Conservation (phyloP, 35 echinoderm and acorn worm species). For the Eucidaris tribuloides region DNA sequence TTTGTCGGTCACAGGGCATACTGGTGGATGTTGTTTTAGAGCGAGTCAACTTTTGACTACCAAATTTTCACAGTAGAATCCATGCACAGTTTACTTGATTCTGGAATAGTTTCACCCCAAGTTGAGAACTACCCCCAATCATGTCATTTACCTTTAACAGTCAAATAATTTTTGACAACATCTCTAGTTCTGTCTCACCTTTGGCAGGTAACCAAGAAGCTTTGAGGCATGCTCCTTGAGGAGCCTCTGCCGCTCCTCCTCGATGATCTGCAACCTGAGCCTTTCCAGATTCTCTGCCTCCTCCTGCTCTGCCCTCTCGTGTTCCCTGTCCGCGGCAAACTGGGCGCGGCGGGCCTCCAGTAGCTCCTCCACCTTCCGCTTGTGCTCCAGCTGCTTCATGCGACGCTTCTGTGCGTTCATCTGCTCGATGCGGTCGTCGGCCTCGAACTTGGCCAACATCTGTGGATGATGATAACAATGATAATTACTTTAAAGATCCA, state of each 20-base stretch:
- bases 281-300: conserved; percentile 87
- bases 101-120: no score
- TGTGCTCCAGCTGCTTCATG: conserved; percentile 98
- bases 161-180: background rate
- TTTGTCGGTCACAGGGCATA: no score
- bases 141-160: no score
- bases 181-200: no score
- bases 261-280: conserved; percentile 87
- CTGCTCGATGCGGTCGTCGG: conserved; percentile 94
- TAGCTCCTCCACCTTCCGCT: conserved; percentile 77
- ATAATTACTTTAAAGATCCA: background rate
- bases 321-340: conserved; percentile 78
- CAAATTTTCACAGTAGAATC: no score
- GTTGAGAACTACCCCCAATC: no score
- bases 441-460: conserved; percentile 99
- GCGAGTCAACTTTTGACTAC: no score
- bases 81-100: no score
- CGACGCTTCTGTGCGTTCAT: conserved; percentile 99
- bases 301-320: conserved; percentile 56
- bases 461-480: background rate
- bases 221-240: conserved; percentile 91
- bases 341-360: conserved; percentile 78
- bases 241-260: conserved; percentile 88
- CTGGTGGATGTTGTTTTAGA: no score
- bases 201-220: conserved; percentile 92